Conservation (phyloP, 2,888 invertebrate genomes). For the Acrobasis suavella region DNA sequence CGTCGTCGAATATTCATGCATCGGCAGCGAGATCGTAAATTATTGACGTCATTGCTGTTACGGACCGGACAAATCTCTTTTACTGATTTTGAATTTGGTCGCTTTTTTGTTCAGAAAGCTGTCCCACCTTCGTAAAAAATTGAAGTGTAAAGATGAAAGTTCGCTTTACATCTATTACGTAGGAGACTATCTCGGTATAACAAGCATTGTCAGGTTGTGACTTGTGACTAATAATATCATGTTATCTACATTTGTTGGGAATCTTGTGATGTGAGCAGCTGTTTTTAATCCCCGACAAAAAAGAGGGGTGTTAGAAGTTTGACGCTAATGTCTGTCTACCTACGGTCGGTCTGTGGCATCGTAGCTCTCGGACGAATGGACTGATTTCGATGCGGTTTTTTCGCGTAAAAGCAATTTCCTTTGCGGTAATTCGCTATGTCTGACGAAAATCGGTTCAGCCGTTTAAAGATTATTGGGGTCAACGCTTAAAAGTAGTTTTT, state of each 20-base stretch:
- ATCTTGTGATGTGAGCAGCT: not conserved
- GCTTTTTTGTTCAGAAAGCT: not conserved
- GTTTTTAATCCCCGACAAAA: not conserved
- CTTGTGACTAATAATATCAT: slow-evolving; percentile 5
- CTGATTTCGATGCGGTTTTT: too few species aligned
- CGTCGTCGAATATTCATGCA: slow-evolving; percentile 64
- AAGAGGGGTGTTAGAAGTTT: not conserved
- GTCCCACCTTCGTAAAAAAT: not conserved
- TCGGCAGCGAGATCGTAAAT: slow-evolving; percentile 58
- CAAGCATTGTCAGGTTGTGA: slow-evolving; percentile 8
- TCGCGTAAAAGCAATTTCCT: too few species aligned
- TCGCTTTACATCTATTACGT: not conserved
- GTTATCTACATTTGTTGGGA: slow-evolving; percentile 5
- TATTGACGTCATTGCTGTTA: slow-evolving; percentile 59
- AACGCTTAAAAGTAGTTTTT: too few species aligned
- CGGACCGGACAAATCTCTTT: slow-evolving; percentile 38
- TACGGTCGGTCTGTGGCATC: too few species aligned
- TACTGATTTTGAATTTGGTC: slow-evolving; percentile 43
- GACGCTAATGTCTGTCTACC: too few species aligned
- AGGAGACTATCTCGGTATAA: not conserved
- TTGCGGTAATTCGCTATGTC: too few species aligned
- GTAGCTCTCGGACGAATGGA: too few species aligned
- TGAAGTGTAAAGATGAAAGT: not conserved
- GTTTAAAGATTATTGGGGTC: too few species aligned
- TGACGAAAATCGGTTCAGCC: too few species aligned